phyloP scores from a whole-genome alignment of 2,888 invertebrate species.

The Acholoe squamosa region DNA sequence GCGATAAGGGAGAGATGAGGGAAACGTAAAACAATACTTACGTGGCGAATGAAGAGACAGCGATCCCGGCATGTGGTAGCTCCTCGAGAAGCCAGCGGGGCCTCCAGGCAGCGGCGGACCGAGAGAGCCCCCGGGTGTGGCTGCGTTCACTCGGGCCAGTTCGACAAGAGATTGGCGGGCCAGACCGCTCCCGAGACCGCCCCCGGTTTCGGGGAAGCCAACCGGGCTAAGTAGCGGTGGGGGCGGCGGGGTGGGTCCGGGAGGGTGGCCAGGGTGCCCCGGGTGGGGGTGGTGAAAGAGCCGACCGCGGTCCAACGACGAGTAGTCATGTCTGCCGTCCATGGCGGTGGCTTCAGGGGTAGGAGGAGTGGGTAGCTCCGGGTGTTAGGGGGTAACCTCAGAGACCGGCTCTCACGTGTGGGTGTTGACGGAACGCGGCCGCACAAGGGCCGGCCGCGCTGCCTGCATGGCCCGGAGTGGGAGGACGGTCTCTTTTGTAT shows the following conservation, averaged over 20 bases:
- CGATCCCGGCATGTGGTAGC: neutral
- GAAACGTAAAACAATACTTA: conserved; percentile 12
- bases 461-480: conserved; percentile 22
- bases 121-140: conserved; percentile 42
- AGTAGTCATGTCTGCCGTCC: conserved; percentile 62
- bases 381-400: neutral
- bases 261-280: neutral
- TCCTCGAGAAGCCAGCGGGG: neutral
- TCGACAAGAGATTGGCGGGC: conserved; percentile 53
- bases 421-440: conserved; percentile 37
- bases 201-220: neutral
- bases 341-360: neutral
- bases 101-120: neutral
- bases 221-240: conserved; percentile 42
- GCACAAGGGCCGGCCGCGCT: neutral
- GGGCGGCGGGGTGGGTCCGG: conserved; percentile 5
- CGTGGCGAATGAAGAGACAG: conserved; percentile 43
- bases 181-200: neutral
- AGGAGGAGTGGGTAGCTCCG: neutral
- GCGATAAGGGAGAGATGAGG: neutral
- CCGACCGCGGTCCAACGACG: conserved; percentile 61
- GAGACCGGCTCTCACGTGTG: conserved; percentile 52
- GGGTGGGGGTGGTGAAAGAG: conserved; percentile 21
- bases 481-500: too few species aligned
- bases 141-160: conserved; percentile 55